These are phyloP conservation scores for Diachrysia chrysitis DNA, from an alignment of 2,888 invertebrate species.

Conservation along the genomic window DNA sequence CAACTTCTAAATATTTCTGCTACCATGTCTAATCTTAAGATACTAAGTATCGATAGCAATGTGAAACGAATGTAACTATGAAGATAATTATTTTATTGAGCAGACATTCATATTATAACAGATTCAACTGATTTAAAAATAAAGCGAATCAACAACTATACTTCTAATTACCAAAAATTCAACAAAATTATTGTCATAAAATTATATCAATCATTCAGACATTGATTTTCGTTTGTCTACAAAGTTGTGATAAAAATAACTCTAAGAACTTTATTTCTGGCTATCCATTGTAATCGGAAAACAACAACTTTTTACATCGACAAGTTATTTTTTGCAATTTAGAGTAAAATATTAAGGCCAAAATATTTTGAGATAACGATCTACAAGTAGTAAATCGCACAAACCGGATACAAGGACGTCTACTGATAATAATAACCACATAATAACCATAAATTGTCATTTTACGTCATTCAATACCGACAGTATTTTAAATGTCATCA, in stretches of 20 bases:
- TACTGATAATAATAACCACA: constrained; percentile 28
- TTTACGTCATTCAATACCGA: constrained; percentile 5
- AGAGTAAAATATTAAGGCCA: neutral
- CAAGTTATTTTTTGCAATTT: constrained; percentile 5
- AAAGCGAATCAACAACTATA: constrained; percentile 53
- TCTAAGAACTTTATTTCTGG: neutral
- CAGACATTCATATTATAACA: constrained; percentile 37
- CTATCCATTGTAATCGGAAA: neutral
- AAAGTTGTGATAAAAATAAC: constrained; percentile 2
- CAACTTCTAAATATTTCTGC: constrained; percentile 25
- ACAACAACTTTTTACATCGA: neutral
- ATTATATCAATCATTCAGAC: constrained; percentile 24
- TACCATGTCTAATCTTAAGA: constrained; percentile 25
- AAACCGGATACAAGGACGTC: constrained; percentile 15
- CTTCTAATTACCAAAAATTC: constrained; percentile 43
- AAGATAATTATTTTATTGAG: constrained; percentile 24
- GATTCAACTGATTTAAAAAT: constrained; percentile 47
- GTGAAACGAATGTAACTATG: constrained; percentile 22
- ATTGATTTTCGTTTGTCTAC: neutral
- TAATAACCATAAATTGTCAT: constrained; percentile 32
- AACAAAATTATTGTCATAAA: constrained; percentile 55
- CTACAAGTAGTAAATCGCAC: constrained; percentile 11
- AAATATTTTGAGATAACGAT: neutral
- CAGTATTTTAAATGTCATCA: neutral
- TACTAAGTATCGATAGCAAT: constrained; percentile 19